Percentiles rank a stretch among this genome's conserved stretches.
These are phyloP conservation scores for Myotis lucifugus DNA, from an alignment of 2,113 vertebrate species.

Conservation along the genomic window DNA sequence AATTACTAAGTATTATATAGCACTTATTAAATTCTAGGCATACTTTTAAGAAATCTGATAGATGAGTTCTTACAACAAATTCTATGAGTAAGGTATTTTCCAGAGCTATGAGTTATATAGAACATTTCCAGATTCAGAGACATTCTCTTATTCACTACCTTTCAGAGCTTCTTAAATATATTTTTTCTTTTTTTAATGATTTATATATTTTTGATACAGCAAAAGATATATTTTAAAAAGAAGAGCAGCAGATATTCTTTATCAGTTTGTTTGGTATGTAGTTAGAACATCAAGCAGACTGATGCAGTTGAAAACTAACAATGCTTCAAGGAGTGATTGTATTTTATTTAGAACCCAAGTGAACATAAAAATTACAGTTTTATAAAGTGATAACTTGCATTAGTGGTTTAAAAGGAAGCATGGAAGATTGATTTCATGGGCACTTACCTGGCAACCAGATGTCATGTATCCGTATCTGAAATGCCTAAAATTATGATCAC, in stretches of 20 bases:
- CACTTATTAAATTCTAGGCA: neutral
- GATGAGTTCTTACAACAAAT: neutral
- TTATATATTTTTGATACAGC: neutral
- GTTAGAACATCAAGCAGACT: neutral
- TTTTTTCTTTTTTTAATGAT: neutral
- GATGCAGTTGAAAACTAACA: neutral
- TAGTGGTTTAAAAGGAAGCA: slow-evolving; percentile 62
- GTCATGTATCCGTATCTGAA: neutral
- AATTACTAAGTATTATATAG: neutral
- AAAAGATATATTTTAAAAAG: neutral
- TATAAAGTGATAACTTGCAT: slow-evolving; percentile 40
- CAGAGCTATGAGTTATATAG: neutral
- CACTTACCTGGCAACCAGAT: slow-evolving; percentile 64
- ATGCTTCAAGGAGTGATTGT: neutral
- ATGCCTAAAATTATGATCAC: slow-evolving; percentile 26
- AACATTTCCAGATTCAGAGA: neutral
- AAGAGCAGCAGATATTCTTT: neutral
- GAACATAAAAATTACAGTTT: slow-evolving; percentile 26
- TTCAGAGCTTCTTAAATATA: neutral
- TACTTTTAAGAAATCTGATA: neutral
- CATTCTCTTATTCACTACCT: neutral
- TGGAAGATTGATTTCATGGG: slow-evolving; percentile 62
- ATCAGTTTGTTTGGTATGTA: neutral
- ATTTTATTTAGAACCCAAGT: slow-evolving; percentile 50
- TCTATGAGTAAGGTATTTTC: neutral